Conservation (phyloP, 1,140 invertebrate species). For the Calosoma granatense region DNA sequence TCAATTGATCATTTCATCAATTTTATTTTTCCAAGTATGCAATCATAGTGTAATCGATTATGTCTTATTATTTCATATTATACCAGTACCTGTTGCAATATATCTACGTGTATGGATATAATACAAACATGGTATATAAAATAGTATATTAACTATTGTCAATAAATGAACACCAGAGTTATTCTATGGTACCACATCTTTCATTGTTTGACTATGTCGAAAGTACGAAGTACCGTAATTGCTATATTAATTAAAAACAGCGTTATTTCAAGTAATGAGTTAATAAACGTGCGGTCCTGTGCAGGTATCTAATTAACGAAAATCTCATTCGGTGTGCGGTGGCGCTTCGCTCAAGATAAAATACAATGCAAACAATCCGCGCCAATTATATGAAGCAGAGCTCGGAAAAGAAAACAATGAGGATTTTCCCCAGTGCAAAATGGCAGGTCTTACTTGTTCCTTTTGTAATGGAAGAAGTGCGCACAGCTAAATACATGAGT, state of each 20-base stretch:
- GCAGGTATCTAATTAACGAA: neutral
- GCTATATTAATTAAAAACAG: neutral
- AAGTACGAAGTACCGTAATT: too few relatives aligned
- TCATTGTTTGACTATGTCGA: too few relatives aligned
- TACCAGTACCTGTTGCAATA: too few relatives aligned
- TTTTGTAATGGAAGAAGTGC: neutral
- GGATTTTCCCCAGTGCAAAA: neutral
- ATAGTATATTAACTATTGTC: too few relatives aligned
- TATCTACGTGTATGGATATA: too few relatives aligned
- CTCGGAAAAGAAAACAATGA: neutral
- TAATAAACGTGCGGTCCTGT: neutral
- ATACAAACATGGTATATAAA: too few relatives aligned
- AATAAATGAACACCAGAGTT: too few relatives aligned
- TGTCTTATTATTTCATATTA: too few relatives aligned
- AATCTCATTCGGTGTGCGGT: neutral
- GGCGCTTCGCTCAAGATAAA: neutral
- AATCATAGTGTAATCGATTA: too few relatives aligned
- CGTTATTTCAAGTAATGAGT: neutral
- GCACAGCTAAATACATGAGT: neutral
- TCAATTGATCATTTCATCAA: too few relatives aligned
- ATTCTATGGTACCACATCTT: too few relatives aligned
- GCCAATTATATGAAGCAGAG: neutral
- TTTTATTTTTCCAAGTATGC: too few relatives aligned
- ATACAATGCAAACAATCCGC: slow-evolving; percentile 3
- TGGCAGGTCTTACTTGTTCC: neutral